A percentile compares a stretch with the other conserved stretches of the same genome.
phyloP scores from a whole-genome alignment of 2,888 invertebrate species.

The Formica aserva region DNA sequence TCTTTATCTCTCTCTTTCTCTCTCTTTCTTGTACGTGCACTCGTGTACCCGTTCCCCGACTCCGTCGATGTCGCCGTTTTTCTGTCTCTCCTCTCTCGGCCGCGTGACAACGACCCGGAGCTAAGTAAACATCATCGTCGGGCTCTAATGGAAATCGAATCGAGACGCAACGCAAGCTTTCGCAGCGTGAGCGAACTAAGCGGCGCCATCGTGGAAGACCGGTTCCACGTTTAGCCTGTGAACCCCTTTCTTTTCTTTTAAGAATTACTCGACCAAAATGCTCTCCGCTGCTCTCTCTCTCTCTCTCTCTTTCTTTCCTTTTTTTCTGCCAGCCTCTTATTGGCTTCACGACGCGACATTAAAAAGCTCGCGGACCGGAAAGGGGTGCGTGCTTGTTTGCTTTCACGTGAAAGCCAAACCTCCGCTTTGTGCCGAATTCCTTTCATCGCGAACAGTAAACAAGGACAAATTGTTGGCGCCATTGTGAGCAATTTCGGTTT shows the following conservation, averaged over 20 bases:
- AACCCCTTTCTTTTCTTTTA: slow-evolving; percentile 66
- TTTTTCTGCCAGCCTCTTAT: slow-evolving; percentile 45
- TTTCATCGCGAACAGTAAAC: slow-evolving; percentile 58
- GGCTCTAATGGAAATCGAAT: slow-evolving; percentile 72
- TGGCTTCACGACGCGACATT: slow-evolving; percentile 59
- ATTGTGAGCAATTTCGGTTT: slow-evolving; percentile 43
- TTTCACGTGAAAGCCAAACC: slow-evolving; percentile 73
- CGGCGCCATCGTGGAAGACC: slow-evolving; percentile 69
- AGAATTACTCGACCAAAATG: slow-evolving; percentile 72
- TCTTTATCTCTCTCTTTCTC: slow-evolving; percentile 8
- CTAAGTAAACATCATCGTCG: slow-evolving; percentile 70
- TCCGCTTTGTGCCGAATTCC: slow-evolving; percentile 61
- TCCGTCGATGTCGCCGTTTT: slow-evolving; percentile 42
- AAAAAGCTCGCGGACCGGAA: slow-evolving; percentile 55
- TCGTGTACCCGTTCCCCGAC: slow-evolving; percentile 32
- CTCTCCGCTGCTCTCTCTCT: slow-evolving; percentile 34
- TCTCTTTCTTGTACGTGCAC: background rate
- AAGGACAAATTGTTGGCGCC: slow-evolving; percentile 65
- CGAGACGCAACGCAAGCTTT: slow-evolving; percentile 39
- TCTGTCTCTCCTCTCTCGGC: slow-evolving; percentile 41
- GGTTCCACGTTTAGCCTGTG: slow-evolving; percentile 59
- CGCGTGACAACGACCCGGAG: slow-evolving; percentile 49
- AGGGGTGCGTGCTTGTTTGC: slow-evolving; percentile 69
- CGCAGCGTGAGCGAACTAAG: slow-evolving; percentile 50
- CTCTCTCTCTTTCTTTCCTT: slow-evolving; percentile 45